These are phyloP conservation scores for Dinoponera quadriceps DNA, from an alignment of 1,140 invertebrate species.

Conservation along the genomic window DNA sequence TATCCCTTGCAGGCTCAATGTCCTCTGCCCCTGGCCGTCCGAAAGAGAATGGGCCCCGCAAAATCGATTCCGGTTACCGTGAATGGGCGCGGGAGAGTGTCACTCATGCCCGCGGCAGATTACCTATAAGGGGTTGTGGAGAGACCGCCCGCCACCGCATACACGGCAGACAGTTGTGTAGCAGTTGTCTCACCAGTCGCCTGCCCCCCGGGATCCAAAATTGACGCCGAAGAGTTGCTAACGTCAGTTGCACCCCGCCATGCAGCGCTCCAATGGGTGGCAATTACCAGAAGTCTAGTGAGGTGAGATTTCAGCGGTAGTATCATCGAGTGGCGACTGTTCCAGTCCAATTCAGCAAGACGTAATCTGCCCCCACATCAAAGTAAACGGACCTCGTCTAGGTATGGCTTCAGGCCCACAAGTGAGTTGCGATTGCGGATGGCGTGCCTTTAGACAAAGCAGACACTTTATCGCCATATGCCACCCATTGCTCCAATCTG, in stretches of 20 bases:
- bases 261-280: neutral
- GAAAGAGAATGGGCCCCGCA: constrained; percentile 31
- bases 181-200: too few species aligned
- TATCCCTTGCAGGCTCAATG: neutral
- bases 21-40: neutral
- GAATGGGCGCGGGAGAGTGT: too few species aligned
- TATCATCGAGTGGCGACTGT: neutral
- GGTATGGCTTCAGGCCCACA: too few species aligned
- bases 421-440: neutral
- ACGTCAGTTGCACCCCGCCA: neutral
- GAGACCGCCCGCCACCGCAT: too few species aligned
- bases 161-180: too few species aligned
- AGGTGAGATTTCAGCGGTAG: neutral
- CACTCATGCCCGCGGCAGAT: too few species aligned
- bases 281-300: neutral
- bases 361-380: neutral
- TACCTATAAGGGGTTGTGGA: too few species aligned
- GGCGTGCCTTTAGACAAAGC: too few species aligned
- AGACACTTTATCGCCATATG: too few species aligned
- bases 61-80: constrained; percentile 83
- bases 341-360: neutral
- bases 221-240: neutral
- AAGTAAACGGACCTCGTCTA: neutral
- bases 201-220: too few species aligned
- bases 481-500: too few species aligned